Conservation (phyloP, 1,140 invertebrate species). For the Drosophila biarmipes region DNA sequence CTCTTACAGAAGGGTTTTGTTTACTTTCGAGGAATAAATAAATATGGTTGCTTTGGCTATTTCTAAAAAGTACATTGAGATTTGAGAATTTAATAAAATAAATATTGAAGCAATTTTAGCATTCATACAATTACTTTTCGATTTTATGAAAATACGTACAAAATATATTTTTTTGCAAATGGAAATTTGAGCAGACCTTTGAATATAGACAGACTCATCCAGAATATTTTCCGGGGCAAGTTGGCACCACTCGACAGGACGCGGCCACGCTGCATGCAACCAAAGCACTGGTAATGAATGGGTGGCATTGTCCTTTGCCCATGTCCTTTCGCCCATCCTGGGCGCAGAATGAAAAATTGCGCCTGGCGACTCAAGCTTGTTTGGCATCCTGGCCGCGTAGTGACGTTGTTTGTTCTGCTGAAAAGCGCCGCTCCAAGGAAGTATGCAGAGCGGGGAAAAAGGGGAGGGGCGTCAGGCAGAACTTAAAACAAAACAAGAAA, state of each 20-base stretch:
- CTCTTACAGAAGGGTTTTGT: no score
- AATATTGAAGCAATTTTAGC: no score
- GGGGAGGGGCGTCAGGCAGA: constrained; percentile 23
- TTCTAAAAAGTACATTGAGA: no score
- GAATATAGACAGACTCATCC: background rate
- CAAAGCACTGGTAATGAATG: constrained; percentile 77
- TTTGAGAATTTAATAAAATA: no score
- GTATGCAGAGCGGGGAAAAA: constrained; percentile 23
- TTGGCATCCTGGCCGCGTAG: constrained; percentile 76
- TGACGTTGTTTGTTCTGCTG: constrained; percentile 73
- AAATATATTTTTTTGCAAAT: no score
- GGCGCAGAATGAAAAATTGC: constrained; percentile 75
- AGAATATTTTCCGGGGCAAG: background rate
- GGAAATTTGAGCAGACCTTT: background rate
- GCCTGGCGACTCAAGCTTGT: constrained; percentile 69
- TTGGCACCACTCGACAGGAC: constrained; percentile 28
- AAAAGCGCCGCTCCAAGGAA: constrained; percentile 27
- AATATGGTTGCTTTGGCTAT: no score
- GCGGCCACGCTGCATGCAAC: constrained; percentile 40
- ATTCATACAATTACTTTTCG: no score
- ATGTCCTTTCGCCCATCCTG: constrained; percentile 26
- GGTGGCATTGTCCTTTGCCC: constrained; percentile 42
- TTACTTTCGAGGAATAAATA: no score
- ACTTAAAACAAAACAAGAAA: constrained; percentile 76
- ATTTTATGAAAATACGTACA: no score